These are phyloP conservation scores for Pterobdella sp. DNA, from an alignment of 2,888 invertebrate genomes.

Conservation along the genomic window DNA sequence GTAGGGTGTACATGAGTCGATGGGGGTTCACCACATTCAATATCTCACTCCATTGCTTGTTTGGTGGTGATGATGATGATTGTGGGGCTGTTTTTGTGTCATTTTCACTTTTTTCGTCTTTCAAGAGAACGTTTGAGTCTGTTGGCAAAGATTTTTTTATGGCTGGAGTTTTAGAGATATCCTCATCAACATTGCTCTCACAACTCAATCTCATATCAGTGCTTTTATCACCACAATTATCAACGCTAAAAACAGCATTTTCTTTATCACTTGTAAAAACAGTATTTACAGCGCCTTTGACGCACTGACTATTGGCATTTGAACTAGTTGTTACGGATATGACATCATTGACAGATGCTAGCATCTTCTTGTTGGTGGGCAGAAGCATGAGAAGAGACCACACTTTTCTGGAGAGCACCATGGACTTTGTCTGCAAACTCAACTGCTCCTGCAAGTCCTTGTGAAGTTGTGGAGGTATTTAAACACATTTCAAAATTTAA, in stretches of 20 bases:
- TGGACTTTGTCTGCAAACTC: slow-evolving; percentile 57
- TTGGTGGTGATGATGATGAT: neutral
- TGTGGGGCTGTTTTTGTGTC: neutral
- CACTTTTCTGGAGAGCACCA: slow-evolving; percentile 77
- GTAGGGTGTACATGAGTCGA: slow-evolving; percentile 86
- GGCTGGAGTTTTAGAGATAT: too few relatives aligned
- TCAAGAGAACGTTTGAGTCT: too few relatives aligned
- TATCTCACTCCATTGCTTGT: slow-evolving; percentile 56
- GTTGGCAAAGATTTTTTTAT: too few relatives aligned
- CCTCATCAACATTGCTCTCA: neutral
- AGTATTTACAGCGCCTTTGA: neutral
- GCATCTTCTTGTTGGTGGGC: slow-evolving; percentile 76
- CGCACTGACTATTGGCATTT: too few relatives aligned
- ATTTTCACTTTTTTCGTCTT: neutral
- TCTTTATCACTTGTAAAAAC: neutral
- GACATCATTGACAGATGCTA: slow-evolving; percentile 68
- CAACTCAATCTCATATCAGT: neutral
- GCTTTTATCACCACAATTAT: neutral
- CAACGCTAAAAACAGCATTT: neutral
- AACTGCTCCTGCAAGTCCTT: slow-evolving; percentile 42
- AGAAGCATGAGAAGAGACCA: slow-evolving; percentile 88
- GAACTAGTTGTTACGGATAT: neutral
- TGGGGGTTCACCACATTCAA: slow-evolving; percentile 81
- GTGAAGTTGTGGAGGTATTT: neutral
- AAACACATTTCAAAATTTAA: neutral